Conservation (phyloP, 1,140 invertebrate species). For the Macrotrachela quadricornifera region DNA sequence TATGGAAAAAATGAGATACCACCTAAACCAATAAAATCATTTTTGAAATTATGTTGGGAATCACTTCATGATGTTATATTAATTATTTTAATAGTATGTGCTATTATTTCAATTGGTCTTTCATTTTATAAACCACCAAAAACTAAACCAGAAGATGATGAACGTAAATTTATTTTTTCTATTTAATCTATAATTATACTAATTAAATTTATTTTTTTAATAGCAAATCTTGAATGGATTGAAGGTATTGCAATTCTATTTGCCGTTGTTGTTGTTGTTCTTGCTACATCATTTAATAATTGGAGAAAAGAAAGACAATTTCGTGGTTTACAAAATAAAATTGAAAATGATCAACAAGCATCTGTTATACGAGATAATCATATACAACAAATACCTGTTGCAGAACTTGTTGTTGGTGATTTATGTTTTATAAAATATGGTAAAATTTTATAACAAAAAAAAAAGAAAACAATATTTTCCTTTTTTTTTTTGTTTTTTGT, state of each 20-base stretch:
- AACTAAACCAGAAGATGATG: too few relatives aligned
- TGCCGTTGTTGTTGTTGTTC: slow-evolving; percentile 85
- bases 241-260: slow-evolving; percentile 69
- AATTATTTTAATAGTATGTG: background rate
- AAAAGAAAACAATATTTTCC: background rate
- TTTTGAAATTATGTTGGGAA: background rate
- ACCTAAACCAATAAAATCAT: background rate
- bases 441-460: slow-evolving; percentile 11
- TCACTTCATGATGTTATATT: background rate
- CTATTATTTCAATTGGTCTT: background rate
- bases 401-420: slow-evolving; percentile 91
- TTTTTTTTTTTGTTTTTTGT: background rate
- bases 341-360: slow-evolving; percentile 96
- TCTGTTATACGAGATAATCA: slow-evolving; percentile 73
- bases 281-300: slow-evolving; percentile 96
- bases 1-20: background rate
- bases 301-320: slow-evolving; percentile 96
- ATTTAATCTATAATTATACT: too few relatives aligned
- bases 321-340: slow-evolving; percentile 77
- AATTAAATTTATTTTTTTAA: too few relatives aligned
- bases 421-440: slow-evolving; percentile 58
- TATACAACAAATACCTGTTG: slow-evolving; percentile 77
- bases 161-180: too few relatives aligned
- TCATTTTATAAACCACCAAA: background rate
- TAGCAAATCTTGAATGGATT: background rate